Evolutionary conservation across 2,797 vertebrate genomes (phyloP), one percentile per base, ranked within the genome.

Genomic region (Gastrophryne carolinensis): DNA sequence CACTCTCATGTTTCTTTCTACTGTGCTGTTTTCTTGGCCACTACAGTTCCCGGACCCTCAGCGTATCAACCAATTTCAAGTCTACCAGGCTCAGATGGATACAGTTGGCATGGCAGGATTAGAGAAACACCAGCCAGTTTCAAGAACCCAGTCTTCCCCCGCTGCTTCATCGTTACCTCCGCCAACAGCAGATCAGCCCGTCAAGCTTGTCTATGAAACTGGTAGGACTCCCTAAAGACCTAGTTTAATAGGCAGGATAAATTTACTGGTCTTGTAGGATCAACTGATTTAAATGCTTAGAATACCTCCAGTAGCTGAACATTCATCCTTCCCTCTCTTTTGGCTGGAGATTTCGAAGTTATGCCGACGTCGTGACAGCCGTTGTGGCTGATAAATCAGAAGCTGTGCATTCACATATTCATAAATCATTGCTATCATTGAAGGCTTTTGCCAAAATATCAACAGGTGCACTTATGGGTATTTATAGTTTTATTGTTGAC

Each of bases 231-330:
- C 88, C 87, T 65, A 29, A 86, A 85, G 87, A 73, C 34, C 65
- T 80, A 23, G 83, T 84, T 84, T 89, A 90, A 92, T 85, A 91
- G 87, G 88, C 87, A 87, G 85, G 86, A 83, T 86, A 90, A 92
- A 91, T 89, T 84, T 79, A 80, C 77, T 83, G 83, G 83, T 91
- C 90, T 87, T 81, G 88, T 85, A 86, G 89, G 92, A 93, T 94
- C 90, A 93, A 88, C 85, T 87, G 90, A 94, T 95, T 94, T 93
- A 93, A 92, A 93, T 92, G 87, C 89, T 84, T 88, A 30, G 82
- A 89, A 95, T 95, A 85, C 85, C 90, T 85, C 88, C 86, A 82
- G 85, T 85, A 90, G 89, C 82, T 88, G 83, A 85, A 56, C 1
- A 10, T 81, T 89, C 79, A 60, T 73, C 82, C 88, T 85, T 89